These are phyloP conservation scores for Coecobrya sp. DNA, from an alignment of 2,888 invertebrate species.

Conservation along the genomic window DNA sequence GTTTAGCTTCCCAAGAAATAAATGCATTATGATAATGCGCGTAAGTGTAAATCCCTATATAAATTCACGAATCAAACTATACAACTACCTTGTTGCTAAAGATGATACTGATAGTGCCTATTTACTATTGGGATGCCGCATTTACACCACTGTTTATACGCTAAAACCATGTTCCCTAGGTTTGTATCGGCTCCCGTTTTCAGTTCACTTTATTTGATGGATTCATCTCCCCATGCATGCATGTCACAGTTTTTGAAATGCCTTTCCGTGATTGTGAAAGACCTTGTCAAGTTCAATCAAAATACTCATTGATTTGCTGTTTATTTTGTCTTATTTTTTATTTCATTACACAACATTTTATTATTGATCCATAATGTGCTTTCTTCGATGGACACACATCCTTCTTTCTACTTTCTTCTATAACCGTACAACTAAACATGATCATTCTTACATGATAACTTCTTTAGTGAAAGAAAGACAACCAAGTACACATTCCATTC, in stretches of 20 bases:
- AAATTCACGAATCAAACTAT: too few species aligned
- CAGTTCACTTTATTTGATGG: slow-evolving; percentile 63
- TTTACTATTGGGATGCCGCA: slow-evolving; percentile 12
- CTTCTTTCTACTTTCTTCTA: too few species aligned
- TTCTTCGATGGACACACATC: not conserved
- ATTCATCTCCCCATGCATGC: slow-evolving; percentile 70
- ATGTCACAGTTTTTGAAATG: slow-evolving; percentile 83
- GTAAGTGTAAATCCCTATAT: not conserved
- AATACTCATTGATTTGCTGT: slow-evolving; percentile 65
- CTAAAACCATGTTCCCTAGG: too few species aligned
- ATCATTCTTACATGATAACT: too few species aligned
- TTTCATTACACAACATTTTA: slow-evolving; percentile 63
- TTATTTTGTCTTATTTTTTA: slow-evolving; percentile 55
- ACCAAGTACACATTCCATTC: too few species aligned
- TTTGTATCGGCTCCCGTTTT: not conserved
- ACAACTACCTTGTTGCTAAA: not conserved
- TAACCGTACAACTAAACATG: not conserved
- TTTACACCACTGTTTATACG: too few species aligned
- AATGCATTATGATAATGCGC: not conserved
- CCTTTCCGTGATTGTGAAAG: slow-evolving; percentile 84
- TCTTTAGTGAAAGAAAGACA: too few species aligned
- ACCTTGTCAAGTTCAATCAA: slow-evolving; percentile 84
- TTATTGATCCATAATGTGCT: slow-evolving; percentile 16
- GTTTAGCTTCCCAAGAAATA: not conserved
- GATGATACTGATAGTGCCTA: too few species aligned